Evolutionary conservation across 2,113 vertebrate species (phyloP).

Genomic region (Cebidichthys violaceus): DNA sequence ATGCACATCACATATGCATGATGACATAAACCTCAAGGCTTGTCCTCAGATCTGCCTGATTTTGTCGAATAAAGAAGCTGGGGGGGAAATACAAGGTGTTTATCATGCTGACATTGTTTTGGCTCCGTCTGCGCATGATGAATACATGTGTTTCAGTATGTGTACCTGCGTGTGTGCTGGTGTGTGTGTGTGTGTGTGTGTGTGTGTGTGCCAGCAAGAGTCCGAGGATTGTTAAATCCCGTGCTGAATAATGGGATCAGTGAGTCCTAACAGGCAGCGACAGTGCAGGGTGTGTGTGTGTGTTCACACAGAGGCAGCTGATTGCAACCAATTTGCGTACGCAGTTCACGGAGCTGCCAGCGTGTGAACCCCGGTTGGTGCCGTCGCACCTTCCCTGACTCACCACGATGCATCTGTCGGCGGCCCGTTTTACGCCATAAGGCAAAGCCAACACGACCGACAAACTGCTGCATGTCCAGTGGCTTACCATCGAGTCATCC

Average conservation of each 20-base stretch:
- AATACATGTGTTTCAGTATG: background rate
- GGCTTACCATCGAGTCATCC: background rate
- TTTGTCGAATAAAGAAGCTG: conserved; percentile 51
- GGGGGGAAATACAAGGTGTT: conserved; percentile 45
- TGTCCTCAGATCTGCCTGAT: conserved; percentile 63
- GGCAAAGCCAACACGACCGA: background rate
- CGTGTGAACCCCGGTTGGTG: conserved; percentile 32
- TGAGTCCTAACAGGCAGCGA: conserved; percentile 22
- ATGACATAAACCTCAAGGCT: conserved; percentile 72
- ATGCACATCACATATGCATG: conserved; percentile 71
- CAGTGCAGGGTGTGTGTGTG: conserved; percentile 46
- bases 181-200: background rate
- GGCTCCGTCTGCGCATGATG: conserved; percentile 1
- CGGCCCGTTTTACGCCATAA: background rate
- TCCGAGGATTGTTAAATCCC: conserved; percentile 6
- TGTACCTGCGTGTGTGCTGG: background rate
- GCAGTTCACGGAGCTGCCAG: background rate
- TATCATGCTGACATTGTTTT: conserved; percentile 52
- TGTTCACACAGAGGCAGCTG: conserved; percentile 35
- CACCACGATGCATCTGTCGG: background rate
- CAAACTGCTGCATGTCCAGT: background rate
- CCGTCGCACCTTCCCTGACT: conserved; percentile 20
- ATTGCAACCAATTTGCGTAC: conserved; percentile 32
- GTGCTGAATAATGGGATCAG: conserved; percentile 49
- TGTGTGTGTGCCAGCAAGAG: background rate